A percentile compares a stretch with the other conserved stretches of the same genome.
Evolutionary conservation across 2,797 vertebrate genomes (phyloP).

Genomic region (Buceros bicornis): DNA sequence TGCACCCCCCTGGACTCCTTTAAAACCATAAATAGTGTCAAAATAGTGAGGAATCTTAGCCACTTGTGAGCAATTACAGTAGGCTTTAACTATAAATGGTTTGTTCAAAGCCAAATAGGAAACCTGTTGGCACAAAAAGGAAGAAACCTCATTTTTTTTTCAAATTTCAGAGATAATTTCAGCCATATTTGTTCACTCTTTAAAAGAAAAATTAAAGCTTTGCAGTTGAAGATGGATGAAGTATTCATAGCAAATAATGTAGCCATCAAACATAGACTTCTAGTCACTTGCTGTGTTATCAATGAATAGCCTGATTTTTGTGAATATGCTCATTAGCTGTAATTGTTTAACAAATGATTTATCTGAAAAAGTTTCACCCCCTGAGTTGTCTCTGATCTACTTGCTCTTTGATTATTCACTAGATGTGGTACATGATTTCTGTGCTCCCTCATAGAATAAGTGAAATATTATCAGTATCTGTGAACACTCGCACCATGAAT

Average conservation of each 20-base stretch:
- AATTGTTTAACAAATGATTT: slow-evolving; percentile 72
- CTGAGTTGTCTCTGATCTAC: slow-evolving; percentile 41
- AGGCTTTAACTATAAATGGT: neutral
- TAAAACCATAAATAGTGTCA: neutral
- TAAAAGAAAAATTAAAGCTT: slow-evolving; percentile 50
- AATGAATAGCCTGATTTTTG: slow-evolving; percentile 70
- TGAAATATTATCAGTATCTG: slow-evolving; percentile 46
- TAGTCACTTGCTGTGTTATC: slow-evolving; percentile 56
- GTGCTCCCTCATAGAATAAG: slow-evolving; percentile 19
- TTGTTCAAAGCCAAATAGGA: slow-evolving; percentile 20
- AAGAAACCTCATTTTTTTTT: neutral
- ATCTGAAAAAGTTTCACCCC: slow-evolving; percentile 49
- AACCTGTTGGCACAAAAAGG: neutral
- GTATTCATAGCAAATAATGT: slow-evolving; percentile 67
- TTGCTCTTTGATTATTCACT: slow-evolving; percentile 49
- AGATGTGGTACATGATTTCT: slow-evolving; percentile 26
- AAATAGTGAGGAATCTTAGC: neutral
- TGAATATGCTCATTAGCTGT: slow-evolving; percentile 70
- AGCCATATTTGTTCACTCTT: slow-evolving; percentile 8
- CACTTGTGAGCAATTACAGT: neutral
- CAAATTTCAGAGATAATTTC: slow-evolving; percentile 38
- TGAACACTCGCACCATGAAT: slow-evolving; percentile 44
- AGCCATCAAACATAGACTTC: slow-evolving; percentile 54
- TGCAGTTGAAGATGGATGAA: slow-evolving; percentile 17
- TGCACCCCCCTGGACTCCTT: neutral